phyloP scores from a whole-genome alignment of 2,888 invertebrate genomes.

The Torymus aiolomorphi region DNA sequence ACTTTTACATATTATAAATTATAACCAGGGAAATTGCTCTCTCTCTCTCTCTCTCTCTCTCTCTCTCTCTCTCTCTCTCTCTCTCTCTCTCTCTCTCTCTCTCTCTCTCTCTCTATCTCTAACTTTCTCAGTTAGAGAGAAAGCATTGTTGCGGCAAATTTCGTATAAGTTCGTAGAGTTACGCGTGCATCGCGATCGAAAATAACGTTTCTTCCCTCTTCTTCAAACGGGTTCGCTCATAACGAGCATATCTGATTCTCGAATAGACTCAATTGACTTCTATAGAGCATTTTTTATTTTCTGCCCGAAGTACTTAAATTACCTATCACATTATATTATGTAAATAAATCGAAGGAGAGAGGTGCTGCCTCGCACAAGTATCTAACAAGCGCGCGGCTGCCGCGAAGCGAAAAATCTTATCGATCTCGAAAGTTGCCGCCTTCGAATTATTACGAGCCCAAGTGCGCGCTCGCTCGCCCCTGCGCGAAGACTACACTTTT shows the following conservation, averaged over 20 bases:
- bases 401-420: conserved; percentile 6
- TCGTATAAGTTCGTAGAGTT: conserved; percentile 1
- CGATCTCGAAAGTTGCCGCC: conserved; percentile 13
- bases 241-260: too few relatives aligned
- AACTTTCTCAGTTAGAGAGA: conserved; percentile 41
- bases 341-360: conserved; percentile 7
- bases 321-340: conserved; percentile 24
- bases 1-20: conserved; percentile 28
- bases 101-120: too few relatives aligned
- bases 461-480: too few relatives aligned
- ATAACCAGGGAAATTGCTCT: conserved; percentile 39
- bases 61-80: conserved; percentile 30
- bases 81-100: conserved; percentile 29
- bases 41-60: not conserved
- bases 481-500: too few relatives aligned
- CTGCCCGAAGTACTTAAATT: too few relatives aligned
- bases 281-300: too few relatives aligned
- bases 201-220: too few relatives aligned
- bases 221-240: too few relatives aligned
- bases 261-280: too few relatives aligned
- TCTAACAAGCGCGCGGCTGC: too few relatives aligned
- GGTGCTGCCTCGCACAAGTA: not conserved
- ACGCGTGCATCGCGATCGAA: too few relatives aligned
- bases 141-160: conserved; percentile 52
- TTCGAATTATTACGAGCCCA: not conserved